Percentiles rank a stretch among this genome's conserved stretches.
Evolutionary conservation across 1,140 invertebrate genomes (phyloP).

Genomic region (Tyrophagus putrescentiae): DNA sequence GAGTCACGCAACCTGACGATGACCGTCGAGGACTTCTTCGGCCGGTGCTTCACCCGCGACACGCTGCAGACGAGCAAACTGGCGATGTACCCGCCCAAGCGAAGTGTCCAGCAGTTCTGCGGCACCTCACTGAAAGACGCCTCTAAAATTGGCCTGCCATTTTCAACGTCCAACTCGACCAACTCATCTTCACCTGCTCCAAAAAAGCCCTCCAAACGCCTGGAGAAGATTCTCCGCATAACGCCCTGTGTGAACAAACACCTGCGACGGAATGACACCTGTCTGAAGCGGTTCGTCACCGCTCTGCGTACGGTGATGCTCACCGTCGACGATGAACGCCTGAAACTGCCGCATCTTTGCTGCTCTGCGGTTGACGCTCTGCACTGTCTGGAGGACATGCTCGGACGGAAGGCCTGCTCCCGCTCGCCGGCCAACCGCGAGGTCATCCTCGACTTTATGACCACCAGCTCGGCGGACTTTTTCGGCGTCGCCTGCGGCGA

Average conservation of each 20-base stretch:
- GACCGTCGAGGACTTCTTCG: background rate
- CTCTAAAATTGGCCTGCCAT: too few species aligned
- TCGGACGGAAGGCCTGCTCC: background rate
- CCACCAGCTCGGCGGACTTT: background rate
- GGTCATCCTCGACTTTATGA: background rate
- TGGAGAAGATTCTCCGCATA: background rate
- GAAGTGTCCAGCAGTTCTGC: background rate
- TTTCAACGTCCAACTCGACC: too few species aligned
- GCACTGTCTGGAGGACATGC: background rate
- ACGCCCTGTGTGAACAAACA: background rate
- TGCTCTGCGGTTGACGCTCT: background rate
- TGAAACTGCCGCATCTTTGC: background rate
- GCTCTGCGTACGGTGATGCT: background rate
- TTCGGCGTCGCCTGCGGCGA: slow-evolving; percentile 8
- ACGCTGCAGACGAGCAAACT: background rate
- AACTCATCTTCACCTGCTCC: too few species aligned
- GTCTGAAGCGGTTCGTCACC: background rate
- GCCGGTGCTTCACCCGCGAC: background rate
- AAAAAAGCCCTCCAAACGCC: background rate
- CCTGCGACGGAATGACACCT: background rate
- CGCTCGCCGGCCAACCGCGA: background rate
- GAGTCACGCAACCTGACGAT: background rate
- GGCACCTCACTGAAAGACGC: background rate
- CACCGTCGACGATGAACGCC: background rate
- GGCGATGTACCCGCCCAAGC: background rate